A percentile compares a stretch with the other conserved stretches of the same genome.
phyloP scores from a whole-genome alignment of 2,888 invertebrate species.

The Epinotia demarniana region DNA sequence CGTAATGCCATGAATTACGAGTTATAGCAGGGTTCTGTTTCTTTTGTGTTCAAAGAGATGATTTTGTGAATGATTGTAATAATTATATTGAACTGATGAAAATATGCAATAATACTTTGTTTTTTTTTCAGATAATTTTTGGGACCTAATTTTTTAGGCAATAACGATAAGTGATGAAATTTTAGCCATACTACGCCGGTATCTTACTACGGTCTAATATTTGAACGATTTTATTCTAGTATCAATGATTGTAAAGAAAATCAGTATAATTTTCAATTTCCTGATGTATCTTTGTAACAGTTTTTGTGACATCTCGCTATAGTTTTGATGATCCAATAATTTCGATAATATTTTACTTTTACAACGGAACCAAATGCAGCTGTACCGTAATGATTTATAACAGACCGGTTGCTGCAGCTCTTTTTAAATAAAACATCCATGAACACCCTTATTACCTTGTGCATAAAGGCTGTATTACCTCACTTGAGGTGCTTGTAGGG shows the following conservation, averaged over 20 bases:
- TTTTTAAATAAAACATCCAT: neutral
- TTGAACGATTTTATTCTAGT: too few relatives aligned
- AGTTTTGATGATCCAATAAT: neutral
- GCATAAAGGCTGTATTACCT: neutral
- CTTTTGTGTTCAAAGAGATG: neutral
- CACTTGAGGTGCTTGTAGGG: neutral
- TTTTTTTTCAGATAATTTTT: neutral
- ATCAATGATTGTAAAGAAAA: neutral
- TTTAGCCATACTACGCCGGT: too few relatives aligned
- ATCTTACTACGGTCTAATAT: too few relatives aligned
- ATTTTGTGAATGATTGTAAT: neutral
- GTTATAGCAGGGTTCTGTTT: constrained; percentile 18
- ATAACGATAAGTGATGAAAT: neutral
- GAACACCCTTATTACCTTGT: neutral
- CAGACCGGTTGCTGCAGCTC: neutral
- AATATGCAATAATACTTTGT: neutral
- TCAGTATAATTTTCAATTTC: neutral
- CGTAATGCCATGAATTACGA: constrained; percentile 34
- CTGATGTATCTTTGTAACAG: neutral
- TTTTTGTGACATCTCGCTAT: neutral
- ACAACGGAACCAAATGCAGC: neutral
- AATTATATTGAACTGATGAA: neutral
- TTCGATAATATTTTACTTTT: neutral
- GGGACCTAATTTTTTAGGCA: neutral
- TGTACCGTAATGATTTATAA: neutral